Percentiles rank a stretch among this genome's conserved stretches.
Conservation (phyloP, 2,113 vertebrate genomes). For the Xenotilapia leptura region DNA sequence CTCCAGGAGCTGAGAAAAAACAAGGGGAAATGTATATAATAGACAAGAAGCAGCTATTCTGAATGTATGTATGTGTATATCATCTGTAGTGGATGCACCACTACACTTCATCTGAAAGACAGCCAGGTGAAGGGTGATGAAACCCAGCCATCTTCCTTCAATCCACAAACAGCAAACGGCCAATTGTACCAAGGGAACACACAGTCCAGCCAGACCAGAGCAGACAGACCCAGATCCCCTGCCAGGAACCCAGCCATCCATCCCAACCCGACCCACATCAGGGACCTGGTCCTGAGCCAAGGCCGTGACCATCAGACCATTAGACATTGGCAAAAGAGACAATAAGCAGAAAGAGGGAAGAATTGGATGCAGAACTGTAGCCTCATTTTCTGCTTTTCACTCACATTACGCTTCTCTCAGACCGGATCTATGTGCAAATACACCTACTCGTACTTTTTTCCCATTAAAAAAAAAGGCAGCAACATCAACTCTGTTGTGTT, state of each 20-base stretch:
- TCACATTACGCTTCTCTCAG: background rate
- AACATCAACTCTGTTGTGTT: background rate
- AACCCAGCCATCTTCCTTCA: background rate
- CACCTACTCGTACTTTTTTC: background rate
- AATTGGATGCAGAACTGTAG: background rate
- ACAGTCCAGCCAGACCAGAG: background rate
- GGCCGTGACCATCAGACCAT: background rate
- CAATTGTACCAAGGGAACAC: background rate
- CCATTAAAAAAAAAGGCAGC: background rate
- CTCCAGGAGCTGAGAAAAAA: background rate
- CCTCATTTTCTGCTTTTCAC: background rate
- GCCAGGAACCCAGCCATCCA: conserved; percentile 27
- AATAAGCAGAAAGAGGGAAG: background rate
- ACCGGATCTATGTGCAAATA: background rate
- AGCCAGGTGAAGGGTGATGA: background rate
- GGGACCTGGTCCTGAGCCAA: background rate
- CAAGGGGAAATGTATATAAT: background rate
- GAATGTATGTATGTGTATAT: background rate
- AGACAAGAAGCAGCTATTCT: background rate
- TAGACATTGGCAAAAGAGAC: background rate
- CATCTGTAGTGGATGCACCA: background rate
- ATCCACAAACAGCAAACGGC: background rate
- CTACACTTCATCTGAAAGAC: background rate
- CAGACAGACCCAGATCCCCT: background rate
- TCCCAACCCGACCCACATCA: conserved; percentile 21